These are phyloP conservation scores for Parazoanthus atlanticus DNA, from an alignment of 92 coral and sea anemone species.

Conservation along the genomic window DNA sequence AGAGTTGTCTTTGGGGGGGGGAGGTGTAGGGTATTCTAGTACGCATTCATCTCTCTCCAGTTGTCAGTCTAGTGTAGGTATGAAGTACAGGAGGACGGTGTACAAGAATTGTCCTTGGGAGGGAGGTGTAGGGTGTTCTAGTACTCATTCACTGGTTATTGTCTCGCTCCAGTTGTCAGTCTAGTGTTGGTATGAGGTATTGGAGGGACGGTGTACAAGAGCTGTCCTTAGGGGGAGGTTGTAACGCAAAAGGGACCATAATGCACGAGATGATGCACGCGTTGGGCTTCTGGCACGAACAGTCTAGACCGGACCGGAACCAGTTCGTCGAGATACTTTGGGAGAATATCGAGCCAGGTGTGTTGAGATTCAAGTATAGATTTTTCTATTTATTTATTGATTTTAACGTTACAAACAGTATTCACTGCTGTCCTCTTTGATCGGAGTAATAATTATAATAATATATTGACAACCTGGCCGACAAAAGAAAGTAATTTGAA, in stretches of 20 bases:
- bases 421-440: too few relatives aligned
- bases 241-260: slow-evolving; percentile 63
- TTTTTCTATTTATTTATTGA: neutral
- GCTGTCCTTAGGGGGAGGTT: slow-evolving; percentile 73
- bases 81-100: slow-evolving; percentile 61
- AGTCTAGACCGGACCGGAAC: slow-evolving; percentile 80
- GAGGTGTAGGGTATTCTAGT: neutral
- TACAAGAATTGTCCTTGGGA: neutral
- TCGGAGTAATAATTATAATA: too few relatives aligned
- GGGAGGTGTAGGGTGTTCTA: neutral
- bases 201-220: slow-evolving; percentile 69
- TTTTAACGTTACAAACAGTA: neutral
- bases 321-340: slow-evolving; percentile 75
- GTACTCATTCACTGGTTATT: neutral
- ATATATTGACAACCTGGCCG: too few relatives aligned
- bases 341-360: slow-evolving; percentile 73
- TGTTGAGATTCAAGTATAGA: neutral
- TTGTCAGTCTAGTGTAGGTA: slow-evolving; percentile 77
- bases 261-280: slow-evolving; percentile 86
- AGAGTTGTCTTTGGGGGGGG: neutral
- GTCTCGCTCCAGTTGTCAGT: slow-evolving; percentile 64
- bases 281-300: slow-evolving; percentile 84
- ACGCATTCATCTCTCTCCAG: slow-evolving; percentile 31
- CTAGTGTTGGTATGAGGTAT: slow-evolving; percentile 69
- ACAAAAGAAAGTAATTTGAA: too few relatives aligned